These are phyloP conservation scores for Poicephalus meyeri DNA, from an alignment of 2,113 vertebrate species.

Conservation along the genomic window DNA sequence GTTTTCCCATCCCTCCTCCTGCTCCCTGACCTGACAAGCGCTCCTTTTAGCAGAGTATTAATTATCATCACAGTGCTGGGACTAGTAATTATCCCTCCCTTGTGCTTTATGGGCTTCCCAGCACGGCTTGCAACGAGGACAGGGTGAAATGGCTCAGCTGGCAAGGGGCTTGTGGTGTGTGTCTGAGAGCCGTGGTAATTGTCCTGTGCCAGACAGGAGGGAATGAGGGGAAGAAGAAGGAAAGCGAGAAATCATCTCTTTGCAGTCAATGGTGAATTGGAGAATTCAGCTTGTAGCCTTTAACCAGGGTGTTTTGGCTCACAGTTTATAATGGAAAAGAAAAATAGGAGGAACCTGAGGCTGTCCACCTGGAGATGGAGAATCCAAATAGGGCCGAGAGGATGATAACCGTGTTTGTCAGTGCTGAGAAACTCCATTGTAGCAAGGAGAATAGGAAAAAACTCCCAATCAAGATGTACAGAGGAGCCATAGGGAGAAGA, in stretches of 20 bases:
- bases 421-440: neutral
- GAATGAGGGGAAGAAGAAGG: neutral
- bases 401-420: neutral
- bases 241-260: neutral
- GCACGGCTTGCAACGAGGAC: neutral
- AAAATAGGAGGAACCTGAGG: neutral
- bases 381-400: neutral
- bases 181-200: neutral
- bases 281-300: neutral
- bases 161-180: neutral
- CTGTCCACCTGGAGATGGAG: neutral
- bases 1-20: neutral
- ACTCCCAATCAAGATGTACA: neutral
- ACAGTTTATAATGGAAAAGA: neutral
- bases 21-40: slow-evolving; percentile 11
- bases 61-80: slow-evolving; percentile 38
- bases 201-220: neutral
- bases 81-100: slow-evolving; percentile 63
- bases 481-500: neutral
- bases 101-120: slow-evolving; percentile 43
- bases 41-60: slow-evolving; percentile 57
- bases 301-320: neutral
- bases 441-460: neutral
- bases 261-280: neutral
- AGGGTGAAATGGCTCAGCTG: slow-evolving; percentile 31